These are phyloP conservation scores for Platycheirus albimanus DNA, from an alignment of 2,888 invertebrate genomes.

Conservation along the genomic window DNA sequence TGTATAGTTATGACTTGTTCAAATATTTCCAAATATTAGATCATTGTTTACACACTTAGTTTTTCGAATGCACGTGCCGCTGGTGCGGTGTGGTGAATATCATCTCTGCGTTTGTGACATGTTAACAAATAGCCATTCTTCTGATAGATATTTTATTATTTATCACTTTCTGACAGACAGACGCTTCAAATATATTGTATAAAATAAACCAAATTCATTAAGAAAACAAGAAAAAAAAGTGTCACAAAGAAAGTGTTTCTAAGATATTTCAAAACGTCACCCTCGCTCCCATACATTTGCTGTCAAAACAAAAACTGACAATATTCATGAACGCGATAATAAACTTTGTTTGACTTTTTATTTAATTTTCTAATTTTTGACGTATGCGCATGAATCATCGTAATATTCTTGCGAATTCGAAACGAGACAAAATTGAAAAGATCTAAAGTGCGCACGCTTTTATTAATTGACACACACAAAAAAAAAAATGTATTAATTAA, in stretches of 20 bases:
- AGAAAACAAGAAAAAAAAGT: not conserved
- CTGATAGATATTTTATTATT: constrained; percentile 8
- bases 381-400: constrained; percentile 43
- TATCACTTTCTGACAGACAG: constrained; percentile 10
- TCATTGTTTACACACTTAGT: too few species aligned
- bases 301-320: constrained; percentile 40
- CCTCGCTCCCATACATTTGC: constrained; percentile 19
- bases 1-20: too few species aligned
- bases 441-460: not conserved
- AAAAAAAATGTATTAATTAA: constrained; percentile 50
- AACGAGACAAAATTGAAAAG: constrained; percentile 5
- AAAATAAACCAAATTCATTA: not conserved
- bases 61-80: not conserved
- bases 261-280: constrained; percentile 12
- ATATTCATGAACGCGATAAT: constrained; percentile 24
- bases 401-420: constrained; percentile 7
- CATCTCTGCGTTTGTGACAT: not conserved
- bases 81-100: too few species aligned
- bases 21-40: too few species aligned
- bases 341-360: constrained; percentile 26
- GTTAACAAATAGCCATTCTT: constrained; percentile 6
- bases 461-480: not conserved
- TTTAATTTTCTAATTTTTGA: constrained; percentile 42
- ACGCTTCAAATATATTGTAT: not conserved
- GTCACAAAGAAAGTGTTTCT: not conserved